Evolutionary conservation across 2,888 invertebrate genomes (phyloP), one percentile per base, ranked within the genome.

Genomic region (Bellardia pandia): DNA sequence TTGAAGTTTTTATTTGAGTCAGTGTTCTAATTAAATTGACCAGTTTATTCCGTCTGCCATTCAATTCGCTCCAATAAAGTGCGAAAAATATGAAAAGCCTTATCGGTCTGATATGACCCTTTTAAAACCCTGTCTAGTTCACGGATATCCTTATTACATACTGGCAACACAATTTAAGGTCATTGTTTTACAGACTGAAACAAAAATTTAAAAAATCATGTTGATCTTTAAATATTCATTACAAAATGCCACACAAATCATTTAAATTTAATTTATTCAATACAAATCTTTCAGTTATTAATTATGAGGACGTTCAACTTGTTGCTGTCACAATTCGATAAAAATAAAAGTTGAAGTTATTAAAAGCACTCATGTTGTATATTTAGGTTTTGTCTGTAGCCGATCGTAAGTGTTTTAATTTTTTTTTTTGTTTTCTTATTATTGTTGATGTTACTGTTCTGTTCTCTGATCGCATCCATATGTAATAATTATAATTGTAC

Each of bases 281-380:
- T 33, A 23, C 23, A 77, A 77, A 16, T 62, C 71, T 6, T 64
- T 83, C 9, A n/a, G 11, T 56, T 83, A 51, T 72, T 76, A 76
- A 77, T 83, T 45, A 71, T 64, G 37, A 56, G 83, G 45, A 56
- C 83, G 23, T 83, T 83, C 33, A 83, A 77, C 83, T 77, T 71
- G 56, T 71, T 71, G 64, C 23, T 71, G 71, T 71, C 53, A 64
- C 62, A 62, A 71, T 76, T 83, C 62, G 62, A 72, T 71, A 62
- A 77, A 77, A 64, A 72, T 71, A 66, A 71, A 77, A 64, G 62
- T 69, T 45, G 62, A 72, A 77, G 9, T 66, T 58, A 56, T 69
- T 60, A 45, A 45, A 69, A 16, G 23, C 9, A 62, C 23, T 37
- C 37, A 62, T n/a, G 30, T 33, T 62, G 23, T 68, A 30, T 53